Evolutionary conservation across 2,797 vertebrate genomes (phyloP).

Genomic region (Arnoldichthys spilopterus): DNA sequence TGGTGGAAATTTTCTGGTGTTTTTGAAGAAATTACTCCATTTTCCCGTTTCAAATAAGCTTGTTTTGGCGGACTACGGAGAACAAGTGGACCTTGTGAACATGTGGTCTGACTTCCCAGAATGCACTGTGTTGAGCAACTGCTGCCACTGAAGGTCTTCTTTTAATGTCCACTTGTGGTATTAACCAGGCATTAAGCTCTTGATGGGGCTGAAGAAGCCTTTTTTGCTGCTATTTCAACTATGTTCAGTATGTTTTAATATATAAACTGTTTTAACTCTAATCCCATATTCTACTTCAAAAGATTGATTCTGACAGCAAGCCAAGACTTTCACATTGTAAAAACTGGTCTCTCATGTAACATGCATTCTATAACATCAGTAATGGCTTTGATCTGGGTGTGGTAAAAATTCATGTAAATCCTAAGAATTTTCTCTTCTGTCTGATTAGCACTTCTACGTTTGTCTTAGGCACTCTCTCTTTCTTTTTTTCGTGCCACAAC

Average conservation of each 20-base stretch:
- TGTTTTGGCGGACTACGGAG: conserved; percentile 54
- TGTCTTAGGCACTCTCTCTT: neutral
- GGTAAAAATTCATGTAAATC: neutral
- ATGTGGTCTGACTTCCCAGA: conserved; percentile 45
- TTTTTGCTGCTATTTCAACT: neutral
- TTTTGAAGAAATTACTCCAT: conserved; percentile 55
- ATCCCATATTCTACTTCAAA: neutral
- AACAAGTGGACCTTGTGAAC: conserved; percentile 64
- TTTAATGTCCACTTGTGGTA: conserved; percentile 29
- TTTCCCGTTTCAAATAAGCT: conserved; percentile 57
- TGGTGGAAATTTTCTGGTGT: conserved; percentile 34
- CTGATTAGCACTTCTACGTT: neutral
- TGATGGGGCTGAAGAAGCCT: neutral
- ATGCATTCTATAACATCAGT: neutral
- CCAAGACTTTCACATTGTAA: neutral
- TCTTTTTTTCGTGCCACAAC: neutral
- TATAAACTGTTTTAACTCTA: neutral
- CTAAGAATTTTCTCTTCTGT: neutral
- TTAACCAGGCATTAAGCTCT: conserved; percentile 21
- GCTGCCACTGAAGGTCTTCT: conserved; percentile 68
- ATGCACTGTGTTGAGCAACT: conserved; percentile 62
- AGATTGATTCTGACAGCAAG: neutral
- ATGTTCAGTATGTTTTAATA: neutral
- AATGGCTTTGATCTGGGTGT: conserved; percentile 7
- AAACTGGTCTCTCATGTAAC: neutral